Evolutionary conservation across 2,888 invertebrate species (phyloP), one percentile per base, ranked within the genome.

Genomic region (Drosophila recens): DNA sequence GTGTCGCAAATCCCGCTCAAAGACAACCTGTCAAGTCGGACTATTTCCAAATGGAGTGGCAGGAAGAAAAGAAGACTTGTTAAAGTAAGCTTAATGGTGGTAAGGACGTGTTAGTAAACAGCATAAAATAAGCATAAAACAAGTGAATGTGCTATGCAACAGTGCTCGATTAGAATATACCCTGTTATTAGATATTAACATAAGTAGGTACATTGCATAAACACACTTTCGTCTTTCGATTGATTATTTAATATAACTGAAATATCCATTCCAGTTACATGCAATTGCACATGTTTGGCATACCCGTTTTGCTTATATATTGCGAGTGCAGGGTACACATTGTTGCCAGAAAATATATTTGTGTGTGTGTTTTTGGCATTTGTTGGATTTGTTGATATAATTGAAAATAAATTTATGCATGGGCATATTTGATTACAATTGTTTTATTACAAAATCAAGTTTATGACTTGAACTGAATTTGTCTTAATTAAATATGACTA

Each of bases 391-490:
- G 46, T 34, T 27, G 34, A 51, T 42, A 61, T 80, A 67, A 74
- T 80, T 80, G 78, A 80, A 80, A 61, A 74, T 67, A 77, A 53
- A 58, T 48, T 27, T 68, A 64, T 67, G 66, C 46, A 54, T 64
- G 17, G 4, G 34, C 15, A 40, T 6, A 52, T 38, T 40, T 27
- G 36, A 53, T 53, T 53, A 20, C 27, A 40, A 15, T 11, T 23
- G 34, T 23, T n/a, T 10, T 30, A 4, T 27, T 20, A 33, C 13
- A 34, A 8, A 46, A 46, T 27, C 6, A 43, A 11, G 20, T 20
- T 20, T 20, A 20, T 43, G 4, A 20, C 8, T 20, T 11, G 15
- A 20, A 20, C 17, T 20, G 1, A 43, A 15, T 4, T 11, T 20
- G 15, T 20, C 36, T 36, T 36, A 34, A 51, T 20, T 49, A 36